phyloP scores from a whole-genome alignment of 2,113 vertebrate species.

The Megaceryle torquata region DNA sequence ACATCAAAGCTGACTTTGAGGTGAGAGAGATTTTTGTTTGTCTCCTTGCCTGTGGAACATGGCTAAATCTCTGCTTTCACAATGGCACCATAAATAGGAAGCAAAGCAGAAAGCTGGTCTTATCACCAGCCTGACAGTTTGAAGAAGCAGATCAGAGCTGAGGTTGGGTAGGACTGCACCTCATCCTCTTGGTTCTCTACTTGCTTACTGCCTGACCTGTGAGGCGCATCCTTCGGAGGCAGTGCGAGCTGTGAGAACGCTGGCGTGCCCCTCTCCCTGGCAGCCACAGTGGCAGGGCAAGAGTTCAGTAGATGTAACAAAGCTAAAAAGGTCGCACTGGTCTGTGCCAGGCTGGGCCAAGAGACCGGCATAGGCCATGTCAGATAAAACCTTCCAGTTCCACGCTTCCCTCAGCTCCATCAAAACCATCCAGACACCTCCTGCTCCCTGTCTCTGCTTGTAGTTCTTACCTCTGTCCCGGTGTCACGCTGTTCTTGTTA shows the following conservation, averaged over 20 bases:
- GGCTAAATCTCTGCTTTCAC: not conserved
- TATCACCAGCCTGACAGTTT: not conserved
- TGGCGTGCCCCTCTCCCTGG: not conserved
- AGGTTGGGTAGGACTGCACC: not conserved
- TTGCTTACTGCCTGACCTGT: not conserved
- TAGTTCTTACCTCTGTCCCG: not conserved
- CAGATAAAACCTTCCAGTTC: accelerated
- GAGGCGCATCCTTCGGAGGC: accelerated
- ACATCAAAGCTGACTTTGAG: not conserved
- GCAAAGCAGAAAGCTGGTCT: not conserved
- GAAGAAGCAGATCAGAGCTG: not conserved
- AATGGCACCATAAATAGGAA: not conserved
- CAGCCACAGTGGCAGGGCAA: not conserved
- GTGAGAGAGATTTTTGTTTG: not conserved
- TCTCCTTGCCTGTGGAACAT: not conserved
- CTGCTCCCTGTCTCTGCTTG: not conserved
- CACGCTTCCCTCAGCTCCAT: not conserved
- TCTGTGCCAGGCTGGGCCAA: not conserved
- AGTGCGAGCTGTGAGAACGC: accelerated
- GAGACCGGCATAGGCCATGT: accelerated
- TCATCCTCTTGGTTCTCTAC: too few species aligned
- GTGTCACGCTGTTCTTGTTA: not conserved
- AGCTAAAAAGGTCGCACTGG: not conserved
- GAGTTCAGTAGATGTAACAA: not conserved
- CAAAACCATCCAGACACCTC: not conserved